These are phyloP conservation scores for Narcine bancroftii DNA, from an alignment of 2,113 vertebrate species.

Conservation along the genomic window DNA sequence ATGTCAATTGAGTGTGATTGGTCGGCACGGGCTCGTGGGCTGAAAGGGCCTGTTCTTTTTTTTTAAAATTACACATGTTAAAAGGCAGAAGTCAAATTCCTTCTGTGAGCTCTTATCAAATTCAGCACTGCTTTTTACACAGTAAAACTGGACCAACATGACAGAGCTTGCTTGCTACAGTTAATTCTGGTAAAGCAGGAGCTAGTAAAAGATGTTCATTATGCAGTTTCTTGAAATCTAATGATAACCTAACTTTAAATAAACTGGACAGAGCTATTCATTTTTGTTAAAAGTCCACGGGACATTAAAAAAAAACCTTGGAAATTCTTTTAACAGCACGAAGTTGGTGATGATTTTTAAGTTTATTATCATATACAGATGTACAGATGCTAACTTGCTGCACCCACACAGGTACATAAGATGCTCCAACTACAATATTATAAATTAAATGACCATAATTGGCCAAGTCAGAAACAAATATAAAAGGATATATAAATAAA, in stretches of 20 bases:
- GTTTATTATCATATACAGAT: too few relatives aligned
- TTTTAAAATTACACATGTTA: too few relatives aligned
- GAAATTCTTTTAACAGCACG: not conserved
- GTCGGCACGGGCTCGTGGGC: too few relatives aligned
- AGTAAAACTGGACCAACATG: not conserved
- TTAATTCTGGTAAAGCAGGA: not conserved
- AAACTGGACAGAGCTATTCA: constrained; percentile 23
- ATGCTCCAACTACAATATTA: too few relatives aligned
- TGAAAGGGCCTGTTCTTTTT: too few relatives aligned
- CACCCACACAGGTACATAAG: too few relatives aligned
- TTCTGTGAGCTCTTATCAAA: constrained; percentile 9
- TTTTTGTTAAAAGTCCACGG: not conserved
- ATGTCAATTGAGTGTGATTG: too few relatives aligned
- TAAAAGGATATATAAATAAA: too few relatives aligned
- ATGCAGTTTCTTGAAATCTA: not conserved
- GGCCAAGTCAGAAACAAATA: too few relatives aligned
- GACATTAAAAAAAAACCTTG: not conserved
- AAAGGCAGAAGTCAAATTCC: not conserved
- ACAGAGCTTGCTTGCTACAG: not conserved
- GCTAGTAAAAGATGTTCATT: not conserved
- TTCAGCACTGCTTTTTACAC: constrained; percentile 8
- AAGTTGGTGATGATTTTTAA: too few relatives aligned
- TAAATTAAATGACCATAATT: too few relatives aligned
- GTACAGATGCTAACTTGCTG: too few relatives aligned
- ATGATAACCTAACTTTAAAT: constrained; percentile 6